Base-by-base conservation (phyloP, 2,888 invertebrate genomes). In the Craniophora ligustri region DNA sequence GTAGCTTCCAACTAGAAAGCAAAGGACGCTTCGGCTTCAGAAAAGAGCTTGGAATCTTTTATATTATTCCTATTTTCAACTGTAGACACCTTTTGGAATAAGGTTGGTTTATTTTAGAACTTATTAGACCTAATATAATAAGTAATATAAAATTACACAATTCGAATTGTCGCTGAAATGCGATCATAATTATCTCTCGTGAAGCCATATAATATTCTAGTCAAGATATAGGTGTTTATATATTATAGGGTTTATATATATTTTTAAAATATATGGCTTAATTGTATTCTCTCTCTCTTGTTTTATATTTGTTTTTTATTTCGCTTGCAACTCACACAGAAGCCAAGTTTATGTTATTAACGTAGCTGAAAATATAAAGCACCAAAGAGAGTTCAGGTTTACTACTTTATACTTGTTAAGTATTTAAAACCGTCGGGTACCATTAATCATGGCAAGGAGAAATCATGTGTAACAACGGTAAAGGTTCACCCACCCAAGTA, bases 401-500 rank as follows among this genome's bases (percentile, higher is more conserved):
- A 67, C 48, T 41, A 41, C 54, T 40, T 45, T 16, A 54, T 28
- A 62, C 47, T 39, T 48, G 51, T 67, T 61, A 46, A 61, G 63
- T 67, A 54, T 64, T 67, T 62, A 42, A 67, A 67, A 64, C 54
- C 55, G 48, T 46, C 16, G 54, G 62, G 62, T 51, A 51, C 38
- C 45, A 57, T 68, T 48, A 51, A 68, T 63, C 69, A 51, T 47
- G 39, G 31, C 21, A 16, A 36, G 36, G 47, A 26, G 48, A 64
- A 65, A 57, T 68, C 64, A 68, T 57, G 64, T 65, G 40, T 51
- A 46, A 30, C 39, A 26, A 44, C 46, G 38, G 42, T 44, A 48
- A 23, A 51, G 21, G 50, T 63, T 62, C 64, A 62, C 40, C 63
- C 63, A 48, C 45, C 63, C 56, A 68, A 68, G 47, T 68, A 68